Evolutionary conservation across 2,888 invertebrate genomes (phyloP).

Genomic region (Lypha dubia): DNA sequence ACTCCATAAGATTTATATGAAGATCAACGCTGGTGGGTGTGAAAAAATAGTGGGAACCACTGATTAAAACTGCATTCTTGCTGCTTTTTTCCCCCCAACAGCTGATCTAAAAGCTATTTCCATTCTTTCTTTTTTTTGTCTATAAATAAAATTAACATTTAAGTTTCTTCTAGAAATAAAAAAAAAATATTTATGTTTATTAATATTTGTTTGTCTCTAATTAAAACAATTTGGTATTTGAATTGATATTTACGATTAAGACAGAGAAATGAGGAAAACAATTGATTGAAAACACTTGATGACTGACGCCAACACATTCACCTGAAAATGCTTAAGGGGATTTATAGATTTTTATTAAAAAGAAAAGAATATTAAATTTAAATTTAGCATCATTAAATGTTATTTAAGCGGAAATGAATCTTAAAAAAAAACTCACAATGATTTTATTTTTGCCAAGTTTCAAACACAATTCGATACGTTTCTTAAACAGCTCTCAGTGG

Average conservation of each 20-base stretch:
- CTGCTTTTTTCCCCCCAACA: too few relatives aligned
- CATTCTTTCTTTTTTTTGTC: conserved; percentile 2
- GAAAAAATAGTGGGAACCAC: too few relatives aligned
- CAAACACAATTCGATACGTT: too few relatives aligned
- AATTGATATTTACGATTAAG: conserved; percentile 59
- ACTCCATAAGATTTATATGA: background rate
- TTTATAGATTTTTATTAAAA: background rate
- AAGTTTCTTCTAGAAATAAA: background rate
- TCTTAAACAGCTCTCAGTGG: too few relatives aligned
- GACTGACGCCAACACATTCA: conserved; percentile 43
- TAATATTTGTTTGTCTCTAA: conserved; percentile 21
- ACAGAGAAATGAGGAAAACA: conserved; percentile 56
- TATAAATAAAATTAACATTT: background rate
- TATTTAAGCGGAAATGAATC: conserved; percentile 35
- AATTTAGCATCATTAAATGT: conserved; percentile 1
- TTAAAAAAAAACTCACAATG: too few relatives aligned
- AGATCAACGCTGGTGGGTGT: too few relatives aligned
- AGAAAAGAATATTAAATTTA: background rate
- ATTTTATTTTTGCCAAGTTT: too few relatives aligned
- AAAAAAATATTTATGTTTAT: background rate
- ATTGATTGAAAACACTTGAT: conserved; percentile 32
- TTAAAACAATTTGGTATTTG: conserved; percentile 33
- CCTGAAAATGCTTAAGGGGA: conserved; percentile 32
- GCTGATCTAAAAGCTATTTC: conserved; percentile 1
- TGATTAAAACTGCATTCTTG: too few relatives aligned